Evolutionary conservation across 2,113 vertebrate genomes (phyloP), one percentile per base, ranked within the genome.

Genomic region (Phoenicopterus ruber): DNA sequence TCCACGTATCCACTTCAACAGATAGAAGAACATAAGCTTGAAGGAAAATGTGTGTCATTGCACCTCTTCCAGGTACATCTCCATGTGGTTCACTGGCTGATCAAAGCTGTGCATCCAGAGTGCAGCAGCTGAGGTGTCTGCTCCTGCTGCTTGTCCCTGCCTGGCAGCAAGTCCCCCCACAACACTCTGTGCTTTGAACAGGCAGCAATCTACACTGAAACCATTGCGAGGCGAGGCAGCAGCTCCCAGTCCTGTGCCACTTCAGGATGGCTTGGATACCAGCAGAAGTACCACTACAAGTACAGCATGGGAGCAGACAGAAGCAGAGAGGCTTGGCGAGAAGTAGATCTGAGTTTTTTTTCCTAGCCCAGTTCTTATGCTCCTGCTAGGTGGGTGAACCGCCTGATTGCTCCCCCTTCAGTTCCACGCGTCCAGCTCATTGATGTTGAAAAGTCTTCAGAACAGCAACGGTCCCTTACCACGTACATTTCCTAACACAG

Each of bases 261-360:
- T 40, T 26, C 34, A 49, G 40, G 15, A 10, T 59, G 17, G 36
- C 34, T 44, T 76, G 36, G 44, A 24, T 49, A 32, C n/a, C n/a
- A 7, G 52, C 2, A 31, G 26, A 61, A 71, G 22, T 57, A 74
- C 26, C 1, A 1, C 40, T n/a, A 49, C 8, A 70, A 86, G 20
- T 44, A 61, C 18, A 66, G 38, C n/a, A 3, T 26, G 18, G 31
- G 29, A 89, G 17, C 14, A 21, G 36, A 63, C 31, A 58, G 18
- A 88, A 36, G 13, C 19, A 65, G 54, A 66, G 50, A 81, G 3
- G 55, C 2, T 7, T 0, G 0, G 13, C 4, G 3, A 62, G 18
- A 71, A 58, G 9, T 2, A 50, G 7, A 52, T 31, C 6, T 17
- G 11, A 24, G 6, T 0, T 5, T 58, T 49, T 90, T 54, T 42